Evolutionary conservation across 2,888 invertebrate genomes (phyloP).

Genomic region (Dryadula phaetusa): DNA sequence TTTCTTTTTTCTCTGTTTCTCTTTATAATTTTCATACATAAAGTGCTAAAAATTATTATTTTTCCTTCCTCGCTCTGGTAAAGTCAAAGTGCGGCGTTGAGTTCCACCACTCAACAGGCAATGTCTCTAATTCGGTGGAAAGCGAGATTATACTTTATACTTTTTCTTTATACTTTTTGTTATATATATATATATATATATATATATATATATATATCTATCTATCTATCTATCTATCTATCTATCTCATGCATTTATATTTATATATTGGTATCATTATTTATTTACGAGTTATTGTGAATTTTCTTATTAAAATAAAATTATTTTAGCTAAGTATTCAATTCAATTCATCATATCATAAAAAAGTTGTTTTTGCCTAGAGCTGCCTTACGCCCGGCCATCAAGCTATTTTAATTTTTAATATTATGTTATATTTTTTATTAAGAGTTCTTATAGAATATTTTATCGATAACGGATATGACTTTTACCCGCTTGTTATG

Average conservation of each 20-base stretch:
- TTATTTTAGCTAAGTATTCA: slow-evolving; percentile 46
- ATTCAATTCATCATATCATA: slow-evolving; percentile 42
- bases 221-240: too few species aligned
- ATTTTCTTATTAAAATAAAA: slow-evolving; percentile 25
- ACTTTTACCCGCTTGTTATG: slow-evolving; percentile 15
- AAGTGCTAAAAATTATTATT: too few species aligned
- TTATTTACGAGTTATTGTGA: neutral
- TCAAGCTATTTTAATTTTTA: slow-evolving; percentile 25
- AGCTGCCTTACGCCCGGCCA: slow-evolving; percentile 32
- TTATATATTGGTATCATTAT: too few species aligned
- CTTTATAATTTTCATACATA: slow-evolving; percentile 4
- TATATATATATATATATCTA: too few species aligned
- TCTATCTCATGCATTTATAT: too few species aligned
- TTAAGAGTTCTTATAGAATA: slow-evolving; percentile 16
- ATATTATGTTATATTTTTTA: slow-evolving; percentile 13
- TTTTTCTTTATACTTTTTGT: too few species aligned
- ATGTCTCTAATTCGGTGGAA: too few species aligned
- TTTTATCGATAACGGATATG: slow-evolving; percentile 13
- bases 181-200: too few species aligned
- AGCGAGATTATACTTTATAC: too few species aligned
- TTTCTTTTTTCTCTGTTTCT: neutral
- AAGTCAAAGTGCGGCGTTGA: too few species aligned
- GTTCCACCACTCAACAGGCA: too few species aligned
- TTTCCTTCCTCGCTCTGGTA: too few species aligned
- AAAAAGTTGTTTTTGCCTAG: slow-evolving; percentile 55